Evolutionary conservation across 64 coral and sea anemone genomes (phyloP), one percentile per base, ranked within the genome.

Genomic region (Pocillopora verrucosa): DNA sequence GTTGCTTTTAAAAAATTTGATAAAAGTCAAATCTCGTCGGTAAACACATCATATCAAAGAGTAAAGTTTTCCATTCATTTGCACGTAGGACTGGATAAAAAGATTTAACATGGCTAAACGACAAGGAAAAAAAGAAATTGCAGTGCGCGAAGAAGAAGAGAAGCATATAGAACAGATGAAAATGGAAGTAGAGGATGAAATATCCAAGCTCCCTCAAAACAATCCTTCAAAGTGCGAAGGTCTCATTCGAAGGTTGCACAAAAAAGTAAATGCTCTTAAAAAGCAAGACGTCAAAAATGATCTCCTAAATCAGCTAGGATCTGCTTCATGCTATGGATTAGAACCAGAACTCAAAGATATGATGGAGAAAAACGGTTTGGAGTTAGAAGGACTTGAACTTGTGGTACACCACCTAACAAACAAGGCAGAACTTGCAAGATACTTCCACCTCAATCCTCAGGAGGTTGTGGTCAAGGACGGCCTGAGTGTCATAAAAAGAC

Each of bases 351-450:
- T 93, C 3, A 63, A 68, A 34, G 15, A 63, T 16, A 64, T 57
- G 75, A 64, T 93, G 65, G 36, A 83, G 60, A 58, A 76, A 36
- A 75, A 83, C 65, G 91, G 91, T 5, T 76, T 93, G 60, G 10
- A 24, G 1, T 67, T 88, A 12, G 91, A 84, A 76, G 78, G 77
- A 16, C 86, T 93, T 64, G 5, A 36, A 5, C 72, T 93, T 0
- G 91, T 93, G 4, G 14, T 88, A 60, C 67, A 82, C 10, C 76
- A 93, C 60, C 19, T 88, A 78, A 93, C 91, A 75, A 88, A 22
- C 19, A 56, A 26, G 35, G 1, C 7, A 7, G 70, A 88, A 36
- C 78, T 93, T 51, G 91, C 91, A 4, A 56, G 76, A 56, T 75
- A 82, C 36, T 37, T 93, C 20, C 37, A 41, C 56, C 15, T 38